A percentile compares a stretch with the other conserved stretches of the same genome.
Conservation (phyloP, 2,888 invertebrate genomes). For the Pammene fasciana region DNA sequence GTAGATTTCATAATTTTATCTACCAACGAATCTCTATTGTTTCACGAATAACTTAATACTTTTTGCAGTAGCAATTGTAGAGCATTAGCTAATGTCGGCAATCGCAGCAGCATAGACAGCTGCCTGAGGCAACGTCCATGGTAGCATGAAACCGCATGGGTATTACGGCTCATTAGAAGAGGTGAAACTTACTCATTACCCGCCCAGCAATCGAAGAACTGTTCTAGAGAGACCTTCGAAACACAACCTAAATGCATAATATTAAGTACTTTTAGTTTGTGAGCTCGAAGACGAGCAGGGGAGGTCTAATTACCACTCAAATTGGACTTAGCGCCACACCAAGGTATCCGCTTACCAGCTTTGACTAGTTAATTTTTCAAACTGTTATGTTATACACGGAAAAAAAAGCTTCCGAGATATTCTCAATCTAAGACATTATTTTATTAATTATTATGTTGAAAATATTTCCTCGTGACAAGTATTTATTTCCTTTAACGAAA, state of each 20-base stretch:
- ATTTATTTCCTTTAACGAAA: too few species aligned
- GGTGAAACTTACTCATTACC: constrained; percentile 66
- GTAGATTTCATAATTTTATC: constrained; percentile 19
- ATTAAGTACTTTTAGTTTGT: not conserved
- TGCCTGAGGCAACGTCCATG: constrained; percentile 50
- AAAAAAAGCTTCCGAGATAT: too few species aligned
- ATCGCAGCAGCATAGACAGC: constrained; percentile 46
- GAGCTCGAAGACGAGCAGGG: not conserved
- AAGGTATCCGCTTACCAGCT: constrained; percentile 43
- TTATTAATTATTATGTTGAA: too few species aligned
- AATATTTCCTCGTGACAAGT: too few species aligned
- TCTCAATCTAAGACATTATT: too few species aligned
- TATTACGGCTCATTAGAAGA: constrained; percentile 66
- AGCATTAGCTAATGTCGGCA: constrained; percentile 57
- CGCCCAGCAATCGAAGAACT: constrained; percentile 45
- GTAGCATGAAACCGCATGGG: constrained; percentile 53
- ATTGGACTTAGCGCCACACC: constrained; percentile 44
- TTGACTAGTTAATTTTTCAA: not conserved
- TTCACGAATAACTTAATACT: constrained; percentile 23
- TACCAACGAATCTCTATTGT: constrained; percentile 19
- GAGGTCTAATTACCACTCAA: constrained; percentile 45
- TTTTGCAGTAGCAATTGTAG: constrained; percentile 46
- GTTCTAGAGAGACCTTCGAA: constrained; percentile 43
- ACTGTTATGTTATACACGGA: not conserved
- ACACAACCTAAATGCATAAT: constrained; percentile 1